Percentiles rank a stretch among this genome's conserved stretches.
phyloP scores from a whole-genome alignment of 2,113 vertebrate genomes.

The Laticauda laticaudata region DNA sequence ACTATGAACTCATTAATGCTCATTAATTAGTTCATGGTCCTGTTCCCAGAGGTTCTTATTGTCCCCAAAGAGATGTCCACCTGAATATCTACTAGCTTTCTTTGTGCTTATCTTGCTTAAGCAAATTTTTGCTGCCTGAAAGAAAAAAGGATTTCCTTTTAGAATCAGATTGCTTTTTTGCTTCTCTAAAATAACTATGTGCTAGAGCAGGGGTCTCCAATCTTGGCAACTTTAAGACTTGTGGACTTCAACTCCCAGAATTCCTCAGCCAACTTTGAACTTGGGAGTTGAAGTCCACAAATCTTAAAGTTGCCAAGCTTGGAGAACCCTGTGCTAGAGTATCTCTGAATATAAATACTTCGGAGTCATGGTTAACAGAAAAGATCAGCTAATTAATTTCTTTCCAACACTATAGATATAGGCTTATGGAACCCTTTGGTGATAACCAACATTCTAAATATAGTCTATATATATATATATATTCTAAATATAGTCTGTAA shows the following conservation, averaged over 20 bases:
- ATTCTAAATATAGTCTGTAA: not conserved
- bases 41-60: not conserved
- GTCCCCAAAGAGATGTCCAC: too few species aligned
- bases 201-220: too few species aligned
- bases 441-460: not conserved
- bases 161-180: too few species aligned
- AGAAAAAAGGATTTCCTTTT: not conserved
- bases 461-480: too few species aligned
- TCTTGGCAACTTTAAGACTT: too few species aligned
- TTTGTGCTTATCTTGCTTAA: not conserved
- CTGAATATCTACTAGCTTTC: too few species aligned
- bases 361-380: not conserved
- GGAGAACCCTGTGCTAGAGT: not conserved
- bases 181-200: not conserved
- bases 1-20: not conserved
- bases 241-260: too few species aligned
- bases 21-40: not conserved
- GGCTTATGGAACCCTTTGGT: not conserved
- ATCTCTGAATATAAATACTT: not conserved
- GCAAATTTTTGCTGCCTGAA: not conserved
- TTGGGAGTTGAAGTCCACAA: too few species aligned
- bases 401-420: too few species aligned
- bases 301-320: too few species aligned
- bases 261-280: too few species aligned
- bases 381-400: not conserved